Conservation (phyloP, 1,140 invertebrate genomes). For the Trissolcus basalis region DNA sequence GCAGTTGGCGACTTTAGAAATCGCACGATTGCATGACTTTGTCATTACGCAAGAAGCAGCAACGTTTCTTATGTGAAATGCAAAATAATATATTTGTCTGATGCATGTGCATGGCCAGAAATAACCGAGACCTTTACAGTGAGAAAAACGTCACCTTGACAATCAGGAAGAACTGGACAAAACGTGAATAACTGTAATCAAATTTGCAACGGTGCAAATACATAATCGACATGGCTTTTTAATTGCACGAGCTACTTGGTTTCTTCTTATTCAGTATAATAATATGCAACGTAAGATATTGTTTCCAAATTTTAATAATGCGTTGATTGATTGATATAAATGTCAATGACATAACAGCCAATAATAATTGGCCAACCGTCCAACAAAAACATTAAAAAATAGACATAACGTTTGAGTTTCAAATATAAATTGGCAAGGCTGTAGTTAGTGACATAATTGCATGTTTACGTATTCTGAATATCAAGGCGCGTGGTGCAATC, state of each 20-base stretch:
- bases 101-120: conserved; percentile 23
- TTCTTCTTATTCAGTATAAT: too few species aligned
- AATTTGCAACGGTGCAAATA: too few species aligned
- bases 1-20: background rate
- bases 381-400: conserved; percentile 15
- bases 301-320: too few species aligned
- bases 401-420: too few species aligned
- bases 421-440: conserved; percentile 36
- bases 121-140: conserved; percentile 24
- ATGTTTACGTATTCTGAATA: conserved; percentile 40
- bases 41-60: conserved; percentile 26
- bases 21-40: conserved; percentile 20
- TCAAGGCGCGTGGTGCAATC: conserved; percentile 32
- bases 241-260: too few species aligned
- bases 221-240: too few species aligned
- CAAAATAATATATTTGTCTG: conserved; percentile 10
- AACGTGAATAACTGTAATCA: too few species aligned
- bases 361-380: conserved; percentile 18
- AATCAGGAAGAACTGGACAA: conserved; percentile 27
- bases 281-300: too few species aligned
- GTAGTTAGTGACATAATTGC: conserved; percentile 29
- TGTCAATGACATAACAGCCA: too few species aligned
- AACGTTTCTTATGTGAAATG: too few species aligned
- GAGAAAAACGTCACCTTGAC: conserved; percentile 31
- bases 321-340: too few species aligned